phyloP scores from a whole-genome alignment of 2,113 vertebrate genomes.

The Eptesicus fuscus region DNA sequence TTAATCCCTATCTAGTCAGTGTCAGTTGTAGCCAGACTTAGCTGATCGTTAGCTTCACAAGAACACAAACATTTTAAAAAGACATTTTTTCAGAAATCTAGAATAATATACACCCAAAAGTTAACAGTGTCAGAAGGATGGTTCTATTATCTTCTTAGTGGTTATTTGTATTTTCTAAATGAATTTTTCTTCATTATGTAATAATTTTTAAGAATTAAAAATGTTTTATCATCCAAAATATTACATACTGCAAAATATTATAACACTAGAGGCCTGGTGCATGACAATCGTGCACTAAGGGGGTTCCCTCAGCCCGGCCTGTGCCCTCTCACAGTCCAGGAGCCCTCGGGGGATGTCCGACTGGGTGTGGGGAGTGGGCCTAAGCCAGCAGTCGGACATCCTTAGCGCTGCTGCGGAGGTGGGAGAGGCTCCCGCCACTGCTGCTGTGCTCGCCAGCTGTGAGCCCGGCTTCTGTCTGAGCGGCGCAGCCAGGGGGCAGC shows the following conservation, averaged over 20 bases:
- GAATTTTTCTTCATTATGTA: not conserved
- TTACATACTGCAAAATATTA: not conserved
- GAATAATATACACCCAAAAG: not conserved
- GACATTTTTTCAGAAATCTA: not conserved
- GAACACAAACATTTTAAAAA: not conserved
- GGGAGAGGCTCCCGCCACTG: no score
- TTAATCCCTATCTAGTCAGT: not conserved
- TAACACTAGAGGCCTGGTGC: not conserved
- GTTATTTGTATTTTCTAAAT: not conserved
- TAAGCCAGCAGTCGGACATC: no score
- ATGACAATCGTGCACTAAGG: no score
- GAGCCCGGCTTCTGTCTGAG: no score
- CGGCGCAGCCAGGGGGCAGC: no score
- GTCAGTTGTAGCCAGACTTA: not conserved
- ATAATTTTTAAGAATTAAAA: not conserved
- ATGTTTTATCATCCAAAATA: not conserved
- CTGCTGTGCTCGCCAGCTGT: no score
- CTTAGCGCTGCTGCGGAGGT: no score
- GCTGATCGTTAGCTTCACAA: not conserved
- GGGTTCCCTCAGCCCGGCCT: no score
- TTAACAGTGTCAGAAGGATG: not conserved
- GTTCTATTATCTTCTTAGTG: not conserved
- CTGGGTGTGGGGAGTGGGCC: no score
- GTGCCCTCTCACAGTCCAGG: no score
- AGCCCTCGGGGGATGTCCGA: no score